Conservation (phyloP, 23 tunicate species). For the Aplidium turbinatum region DNA sequence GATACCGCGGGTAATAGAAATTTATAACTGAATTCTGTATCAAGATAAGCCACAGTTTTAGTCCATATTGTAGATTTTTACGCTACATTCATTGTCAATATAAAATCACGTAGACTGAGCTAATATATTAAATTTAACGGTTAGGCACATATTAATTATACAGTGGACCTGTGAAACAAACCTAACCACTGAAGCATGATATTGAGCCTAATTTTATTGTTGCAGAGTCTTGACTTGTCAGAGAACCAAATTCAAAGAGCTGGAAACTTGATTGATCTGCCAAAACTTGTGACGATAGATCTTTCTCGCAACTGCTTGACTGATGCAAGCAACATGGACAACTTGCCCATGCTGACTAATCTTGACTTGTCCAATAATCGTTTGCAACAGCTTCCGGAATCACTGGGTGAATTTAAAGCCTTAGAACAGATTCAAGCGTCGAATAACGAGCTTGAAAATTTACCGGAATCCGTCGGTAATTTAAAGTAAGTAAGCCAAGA, state of each 20-base stretch:
- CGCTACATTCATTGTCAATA: too few relatives aligned
- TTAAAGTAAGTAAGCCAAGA: conserved; percentile 60
- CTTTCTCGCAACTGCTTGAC: conserved; percentile 62
- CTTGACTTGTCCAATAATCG: conserved; percentile 73
- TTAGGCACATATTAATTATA: too few relatives aligned
- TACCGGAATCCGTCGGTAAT: conserved; percentile 66
- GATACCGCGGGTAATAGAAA: too few relatives aligned
- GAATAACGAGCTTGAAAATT: conserved; percentile 57
- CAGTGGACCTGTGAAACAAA: too few relatives aligned
- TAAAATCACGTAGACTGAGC: too few relatives aligned
- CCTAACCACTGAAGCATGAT: too few relatives aligned
- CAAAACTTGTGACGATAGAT: conserved; percentile 66
- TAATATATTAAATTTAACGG: too few relatives aligned
- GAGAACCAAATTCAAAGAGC: conserved; percentile 46
- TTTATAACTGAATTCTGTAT: too few relatives aligned
- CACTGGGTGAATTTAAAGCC: conserved; percentile 51
- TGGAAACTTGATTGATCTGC: conserved; percentile 53
- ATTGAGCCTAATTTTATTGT: not conserved
- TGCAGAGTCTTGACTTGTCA: conserved; percentile 78
- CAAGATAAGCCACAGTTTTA: too few relatives aligned
- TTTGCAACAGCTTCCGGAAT: conserved; percentile 54
- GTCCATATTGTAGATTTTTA: too few relatives aligned
- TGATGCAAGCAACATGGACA: conserved; percentile 45
- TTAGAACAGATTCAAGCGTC: conserved; percentile 61
- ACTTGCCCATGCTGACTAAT: conserved; percentile 66